Conservation (phyloP, 2,113 vertebrate species). For the Pteruthius melanotis region DNA sequence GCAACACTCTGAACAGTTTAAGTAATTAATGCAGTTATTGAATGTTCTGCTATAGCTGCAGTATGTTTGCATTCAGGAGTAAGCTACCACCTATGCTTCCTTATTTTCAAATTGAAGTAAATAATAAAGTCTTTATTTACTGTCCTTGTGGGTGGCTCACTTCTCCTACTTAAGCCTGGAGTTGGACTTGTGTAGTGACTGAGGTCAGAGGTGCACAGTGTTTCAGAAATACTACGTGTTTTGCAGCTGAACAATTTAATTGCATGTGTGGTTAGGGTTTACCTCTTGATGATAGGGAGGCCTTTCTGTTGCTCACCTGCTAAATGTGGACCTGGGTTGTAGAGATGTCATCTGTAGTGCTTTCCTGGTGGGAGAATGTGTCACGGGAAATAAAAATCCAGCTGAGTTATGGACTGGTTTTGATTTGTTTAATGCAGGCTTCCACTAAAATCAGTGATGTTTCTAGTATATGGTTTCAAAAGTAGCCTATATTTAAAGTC, state of each 20-base stretch:
- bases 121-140: not conserved
- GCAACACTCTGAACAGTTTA: not conserved
- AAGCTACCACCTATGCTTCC: not conserved
- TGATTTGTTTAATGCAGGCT: rapidly evolving
- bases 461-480: not conserved
- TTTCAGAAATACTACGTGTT: not conserved
- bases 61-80: not conserved
- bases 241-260: not conserved
- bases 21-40: not conserved
- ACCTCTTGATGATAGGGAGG: not conserved
- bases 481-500: not conserved
- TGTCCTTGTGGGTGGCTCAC: not conserved
- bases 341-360: not conserved
- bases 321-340: not conserved
- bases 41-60: not conserved
- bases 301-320: not conserved
- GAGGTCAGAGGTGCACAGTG: not conserved
- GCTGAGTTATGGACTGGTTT: not conserved
- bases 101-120: not conserved
- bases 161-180: not conserved
- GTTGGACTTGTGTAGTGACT: not conserved
- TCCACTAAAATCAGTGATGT: not conserved
- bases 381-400: not conserved
- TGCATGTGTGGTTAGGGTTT: not conserved
- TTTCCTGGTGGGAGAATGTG: not conserved